These are phyloP conservation scores for Hylaeus anthracinus DNA, from an alignment of 1,140 invertebrate species.

Conservation along the genomic window DNA sequence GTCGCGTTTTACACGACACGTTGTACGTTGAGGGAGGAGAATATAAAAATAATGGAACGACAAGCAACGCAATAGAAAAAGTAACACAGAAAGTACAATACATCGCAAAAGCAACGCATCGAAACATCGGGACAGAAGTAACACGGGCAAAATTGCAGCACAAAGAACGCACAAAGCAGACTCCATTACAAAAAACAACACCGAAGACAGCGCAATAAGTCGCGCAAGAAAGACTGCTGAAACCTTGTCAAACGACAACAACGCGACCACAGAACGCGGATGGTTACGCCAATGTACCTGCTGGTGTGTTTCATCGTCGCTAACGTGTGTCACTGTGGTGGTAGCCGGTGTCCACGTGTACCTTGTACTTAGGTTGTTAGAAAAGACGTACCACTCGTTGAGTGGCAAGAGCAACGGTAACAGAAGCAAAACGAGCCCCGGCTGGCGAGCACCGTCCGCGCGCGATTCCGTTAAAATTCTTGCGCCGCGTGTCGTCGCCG, in stretches of 20 bases:
- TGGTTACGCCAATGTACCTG: not conserved
- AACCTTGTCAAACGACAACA: not conserved
- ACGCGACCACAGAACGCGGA: not conserved
- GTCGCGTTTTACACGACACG: not conserved
- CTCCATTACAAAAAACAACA: too few relatives aligned
- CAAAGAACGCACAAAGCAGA: too few relatives aligned
- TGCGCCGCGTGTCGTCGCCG: conserved; percentile 25
- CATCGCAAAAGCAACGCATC: too few relatives aligned
- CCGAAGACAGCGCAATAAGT: too few relatives aligned
- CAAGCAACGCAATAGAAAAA: too few relatives aligned
- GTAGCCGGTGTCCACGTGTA: conserved; percentile 18
- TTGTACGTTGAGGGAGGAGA: too few relatives aligned
- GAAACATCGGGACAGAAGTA: too few relatives aligned
- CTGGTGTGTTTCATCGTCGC: conserved; percentile 19
- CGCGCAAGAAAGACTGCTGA: too few relatives aligned
- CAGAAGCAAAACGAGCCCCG: conserved; percentile 1
- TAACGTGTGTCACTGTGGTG: conserved; percentile 7
- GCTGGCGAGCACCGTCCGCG: not conserved
- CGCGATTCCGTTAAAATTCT: conserved; percentile 27
- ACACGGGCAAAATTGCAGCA: too few relatives aligned
- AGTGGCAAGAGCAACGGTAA: conserved; percentile 15
- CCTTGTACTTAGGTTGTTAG: conserved; percentile 28
- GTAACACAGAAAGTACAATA: too few relatives aligned
- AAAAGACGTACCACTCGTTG: conserved; percentile 21
- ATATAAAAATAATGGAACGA: too few relatives aligned